phyloP scores from a whole-genome alignment of 2,113 vertebrate species.

The Halcyon malimbica region DNA sequence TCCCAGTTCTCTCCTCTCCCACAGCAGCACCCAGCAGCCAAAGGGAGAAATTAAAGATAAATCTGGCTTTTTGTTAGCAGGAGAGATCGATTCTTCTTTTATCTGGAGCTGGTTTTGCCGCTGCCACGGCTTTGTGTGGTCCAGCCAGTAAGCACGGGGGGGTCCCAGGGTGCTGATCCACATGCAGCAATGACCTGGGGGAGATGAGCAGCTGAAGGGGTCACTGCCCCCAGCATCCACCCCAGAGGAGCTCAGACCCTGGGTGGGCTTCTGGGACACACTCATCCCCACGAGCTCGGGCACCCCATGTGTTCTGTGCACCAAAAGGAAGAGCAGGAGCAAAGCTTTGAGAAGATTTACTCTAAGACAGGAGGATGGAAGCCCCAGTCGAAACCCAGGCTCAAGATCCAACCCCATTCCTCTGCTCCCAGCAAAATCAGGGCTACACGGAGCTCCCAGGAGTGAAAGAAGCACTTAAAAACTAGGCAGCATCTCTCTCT shows the following conservation, averaged over 20 bases:
- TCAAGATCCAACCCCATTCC: fast-evolving
- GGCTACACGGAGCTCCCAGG: neutral
- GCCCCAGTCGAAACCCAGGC: neutral
- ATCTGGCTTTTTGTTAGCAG: neutral
- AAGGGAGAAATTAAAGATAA: neutral
- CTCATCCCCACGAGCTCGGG: fast-evolving
- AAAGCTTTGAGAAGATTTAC: neutral
- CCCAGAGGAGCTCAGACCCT: neutral
- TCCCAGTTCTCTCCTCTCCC: neutral
- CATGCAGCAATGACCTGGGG: fast-evolving
- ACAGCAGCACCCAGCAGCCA: neutral
- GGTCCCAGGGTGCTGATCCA: neutral
- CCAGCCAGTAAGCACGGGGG: neutral
- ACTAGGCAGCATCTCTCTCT: fast-evolving
- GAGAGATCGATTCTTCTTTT: neutral
- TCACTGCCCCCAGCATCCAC: neutral
- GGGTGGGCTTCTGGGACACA: neutral
- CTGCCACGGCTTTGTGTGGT: neutral
- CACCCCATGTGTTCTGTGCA: neutral
- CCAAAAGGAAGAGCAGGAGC: neutral
- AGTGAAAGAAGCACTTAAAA: neutral
- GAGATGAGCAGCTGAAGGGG: neutral
- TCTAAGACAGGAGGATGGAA: neutral
- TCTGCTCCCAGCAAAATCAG: neutral
- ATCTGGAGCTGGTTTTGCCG: neutral